Evolutionary conservation across 2,797 vertebrate species (phyloP).

Genomic region (Zalophus californianus): DNA sequence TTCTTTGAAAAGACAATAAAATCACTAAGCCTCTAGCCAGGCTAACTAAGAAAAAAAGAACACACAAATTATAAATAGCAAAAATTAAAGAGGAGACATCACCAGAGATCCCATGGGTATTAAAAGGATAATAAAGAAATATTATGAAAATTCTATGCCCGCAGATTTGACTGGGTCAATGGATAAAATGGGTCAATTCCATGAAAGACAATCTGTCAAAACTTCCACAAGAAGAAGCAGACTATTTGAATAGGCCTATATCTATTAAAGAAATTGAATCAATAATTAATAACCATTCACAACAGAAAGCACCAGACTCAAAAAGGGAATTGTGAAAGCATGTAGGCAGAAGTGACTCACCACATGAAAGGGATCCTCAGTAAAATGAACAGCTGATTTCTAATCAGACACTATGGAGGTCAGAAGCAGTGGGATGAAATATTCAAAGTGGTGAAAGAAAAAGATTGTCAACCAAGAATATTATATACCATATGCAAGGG

Average conservation of each 20-base stretch:
- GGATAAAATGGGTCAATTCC: background rate
- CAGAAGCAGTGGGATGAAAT: background rate
- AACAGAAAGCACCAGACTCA: background rate
- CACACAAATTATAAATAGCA: background rate
- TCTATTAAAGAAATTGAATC: background rate
- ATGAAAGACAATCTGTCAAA: background rate
- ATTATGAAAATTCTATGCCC: background rate
- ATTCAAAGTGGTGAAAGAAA: background rate
- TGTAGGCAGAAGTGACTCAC: background rate
- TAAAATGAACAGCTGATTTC: background rate
- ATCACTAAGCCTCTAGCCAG: background rate
- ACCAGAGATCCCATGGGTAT: background rate
- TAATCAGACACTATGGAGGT: background rate
- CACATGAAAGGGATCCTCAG: background rate
- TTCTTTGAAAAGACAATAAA: background rate
- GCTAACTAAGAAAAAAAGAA: background rate
- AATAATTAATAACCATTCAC: background rate
- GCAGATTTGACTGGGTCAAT: background rate
- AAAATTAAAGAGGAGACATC: background rate
- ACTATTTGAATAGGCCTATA: background rate
- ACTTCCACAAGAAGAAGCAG: background rate
- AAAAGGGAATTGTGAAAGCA: background rate
- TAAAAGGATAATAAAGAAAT: background rate
- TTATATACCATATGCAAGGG: background rate
- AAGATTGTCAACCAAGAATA: background rate